Conservation (phyloP, 2,888 invertebrate species). For the Romanomermis culicivorax region DNA sequence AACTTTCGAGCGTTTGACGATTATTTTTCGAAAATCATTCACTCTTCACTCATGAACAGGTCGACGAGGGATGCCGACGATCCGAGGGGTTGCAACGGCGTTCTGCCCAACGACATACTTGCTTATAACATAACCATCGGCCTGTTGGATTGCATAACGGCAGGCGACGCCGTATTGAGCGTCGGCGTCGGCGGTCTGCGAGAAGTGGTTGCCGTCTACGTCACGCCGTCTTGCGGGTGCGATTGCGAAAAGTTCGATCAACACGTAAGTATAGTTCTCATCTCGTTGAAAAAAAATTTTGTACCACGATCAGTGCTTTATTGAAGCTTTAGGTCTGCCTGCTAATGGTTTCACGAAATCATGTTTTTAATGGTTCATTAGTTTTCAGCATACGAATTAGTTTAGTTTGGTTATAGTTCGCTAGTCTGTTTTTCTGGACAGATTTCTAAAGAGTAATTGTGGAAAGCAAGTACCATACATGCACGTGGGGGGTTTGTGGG, state of each 20-base stretch:
- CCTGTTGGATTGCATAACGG: slow-evolving; percentile 17
- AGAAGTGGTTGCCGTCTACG: slow-evolving; percentile 14
- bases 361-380: background rate
- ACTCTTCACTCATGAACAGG: too few relatives aligned
- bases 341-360: background rate
- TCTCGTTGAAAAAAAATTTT: too few relatives aligned
- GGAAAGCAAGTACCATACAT: too few relatives aligned
- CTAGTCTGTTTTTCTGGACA: too few relatives aligned
- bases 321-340: background rate
- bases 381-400: too few relatives aligned
- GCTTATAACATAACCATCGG: slow-evolving; percentile 16
- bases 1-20: too few relatives aligned
- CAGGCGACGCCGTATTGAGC: slow-evolving; percentile 20
- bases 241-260: slow-evolving; percentile 22
- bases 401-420: too few relatives aligned
- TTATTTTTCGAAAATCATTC: too few relatives aligned
- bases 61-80: background rate
- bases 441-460: too few relatives aligned
- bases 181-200: slow-evolving; percentile 21
- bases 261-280: slow-evolving; percentile 14
- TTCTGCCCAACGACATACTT: slow-evolving; percentile 15
- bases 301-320: too few relatives aligned
- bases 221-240: slow-evolving; percentile 24
- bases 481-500: too few relatives aligned
- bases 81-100: slow-evolving; percentile 9